Evolutionary conservation across 2,113 vertebrate species (phyloP), one percentile per base, ranked within the genome.

Genomic region (Trogon surrucura): DNA sequence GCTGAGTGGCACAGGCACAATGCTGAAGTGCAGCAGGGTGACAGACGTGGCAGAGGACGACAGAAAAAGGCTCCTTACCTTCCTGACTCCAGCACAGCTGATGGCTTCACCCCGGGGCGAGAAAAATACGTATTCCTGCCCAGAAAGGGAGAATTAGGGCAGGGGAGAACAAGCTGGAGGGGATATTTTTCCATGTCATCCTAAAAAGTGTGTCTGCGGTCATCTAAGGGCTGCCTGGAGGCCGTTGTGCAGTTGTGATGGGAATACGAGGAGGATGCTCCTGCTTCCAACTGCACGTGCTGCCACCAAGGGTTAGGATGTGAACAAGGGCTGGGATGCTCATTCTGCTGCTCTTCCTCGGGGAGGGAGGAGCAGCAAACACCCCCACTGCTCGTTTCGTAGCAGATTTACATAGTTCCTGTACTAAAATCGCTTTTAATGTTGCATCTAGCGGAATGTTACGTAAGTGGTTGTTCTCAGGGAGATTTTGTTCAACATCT

Each of bases 391-490:
- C 64, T 57, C 29, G 0, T 32, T 53, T 58, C 51, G 11, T 51
- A 22, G 44, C 5, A 0, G 47, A 19, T n/a, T 82, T 74, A 17
- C 32, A 5, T 4, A 2, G 6, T 16, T 53, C 38, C 19, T 11
- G 7, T 11, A 5, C 34, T 27, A 32, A 50, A 64, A 32, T 7
- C 5, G 6, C 29, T 48, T 36, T 38, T 67, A 13, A 11, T 22
- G 17, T 10, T 32, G 27, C 18, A 9, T 15, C 4, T 4, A 13
- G 36, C n/a, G 32, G 47, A 21, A 64, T n/a, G 10, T 19, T 8
- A 17, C 1, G 0, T 27, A 27, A 22, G 48, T 2, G 21, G 17
- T 26, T 47, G 14, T 45, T 70, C 48, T 32, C 26, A 3, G 15
- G 58, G 44, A 29, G 66, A 66, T 30, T 48, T 62, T 21, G 23